These are phyloP conservation scores for Styela clava DNA, from an alignment of 23 tunicate species.

Conservation along the genomic window DNA sequence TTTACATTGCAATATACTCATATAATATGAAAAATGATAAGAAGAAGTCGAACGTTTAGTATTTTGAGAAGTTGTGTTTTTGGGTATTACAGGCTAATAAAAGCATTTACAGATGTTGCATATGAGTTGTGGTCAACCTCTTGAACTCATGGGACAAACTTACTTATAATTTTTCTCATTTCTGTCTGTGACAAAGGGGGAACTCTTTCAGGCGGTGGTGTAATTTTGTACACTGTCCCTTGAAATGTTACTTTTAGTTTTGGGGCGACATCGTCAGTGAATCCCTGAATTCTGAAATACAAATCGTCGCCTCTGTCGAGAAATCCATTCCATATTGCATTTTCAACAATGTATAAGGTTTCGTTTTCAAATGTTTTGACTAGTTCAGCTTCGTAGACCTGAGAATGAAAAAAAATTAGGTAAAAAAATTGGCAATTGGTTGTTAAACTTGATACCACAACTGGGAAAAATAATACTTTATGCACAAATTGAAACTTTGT, in stretches of 20 bases:
- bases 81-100: no score
- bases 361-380: neutral
- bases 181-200: neutral
- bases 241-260: conserved; percentile 42
- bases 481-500: no score
- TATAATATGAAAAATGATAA: no score
- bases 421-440: neutral
- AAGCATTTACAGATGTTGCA: no score
- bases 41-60: no score
- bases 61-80: no score
- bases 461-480: no score
- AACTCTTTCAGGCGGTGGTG: neutral
- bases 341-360: conserved; percentile 47
- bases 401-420: neutral
- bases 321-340: conserved; percentile 49
- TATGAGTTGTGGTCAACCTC: no score
- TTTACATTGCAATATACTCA: no score
- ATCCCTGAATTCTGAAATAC: conserved; percentile 41
- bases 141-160: no score
- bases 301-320: conserved; percentile 25
- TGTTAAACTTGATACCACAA: no score
- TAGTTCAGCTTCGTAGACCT: neutral
- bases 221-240: conserved; percentile 28
- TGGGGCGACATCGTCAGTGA: conserved; percentile 39
- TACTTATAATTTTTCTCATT: neutral